Evolutionary conservation across 2,888 invertebrate genomes (phyloP).

Genomic region (Drosophila demipolita): DNA sequence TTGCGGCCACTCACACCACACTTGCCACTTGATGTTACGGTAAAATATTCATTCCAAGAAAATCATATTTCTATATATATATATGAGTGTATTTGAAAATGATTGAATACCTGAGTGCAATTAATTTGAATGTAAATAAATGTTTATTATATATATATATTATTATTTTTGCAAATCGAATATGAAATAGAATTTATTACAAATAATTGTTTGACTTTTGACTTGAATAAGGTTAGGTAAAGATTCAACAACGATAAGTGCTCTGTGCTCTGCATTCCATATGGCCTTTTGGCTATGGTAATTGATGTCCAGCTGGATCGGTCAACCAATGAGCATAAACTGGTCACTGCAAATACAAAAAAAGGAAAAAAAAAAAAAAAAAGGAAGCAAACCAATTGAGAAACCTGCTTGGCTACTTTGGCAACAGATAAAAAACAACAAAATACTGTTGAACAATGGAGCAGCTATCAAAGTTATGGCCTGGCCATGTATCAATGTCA

Average conservation of each 20-base stretch:
- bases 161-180: no score
- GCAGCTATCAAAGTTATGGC: constrained; percentile 71
- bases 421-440: background rate
- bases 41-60: background rate
- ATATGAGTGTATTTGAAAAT: background rate
- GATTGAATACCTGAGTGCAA: background rate
- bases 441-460: constrained; percentile 58
- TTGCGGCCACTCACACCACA: constrained; percentile 19
- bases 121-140: background rate
- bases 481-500: constrained; percentile 79
- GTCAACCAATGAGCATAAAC: constrained; percentile 53
- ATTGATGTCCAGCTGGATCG: constrained; percentile 53
- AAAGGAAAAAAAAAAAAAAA: constrained; percentile 2
- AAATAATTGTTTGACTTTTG: background rate
- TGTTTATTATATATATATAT: no score
- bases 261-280: background rate
- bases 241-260: background rate
- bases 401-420: constrained; percentile 48
- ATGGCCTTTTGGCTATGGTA: constrained; percentile 17
- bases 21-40: constrained; percentile 7
- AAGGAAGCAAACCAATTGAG: constrained; percentile 46
- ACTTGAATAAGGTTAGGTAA: background rate
- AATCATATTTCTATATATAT: no score
- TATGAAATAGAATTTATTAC: no score
- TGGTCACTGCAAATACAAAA: constrained; percentile 13